Evolutionary conservation across 2,797 vertebrate species (phyloP).

Genomic region (Yasuhikotakia modesta): DNA sequence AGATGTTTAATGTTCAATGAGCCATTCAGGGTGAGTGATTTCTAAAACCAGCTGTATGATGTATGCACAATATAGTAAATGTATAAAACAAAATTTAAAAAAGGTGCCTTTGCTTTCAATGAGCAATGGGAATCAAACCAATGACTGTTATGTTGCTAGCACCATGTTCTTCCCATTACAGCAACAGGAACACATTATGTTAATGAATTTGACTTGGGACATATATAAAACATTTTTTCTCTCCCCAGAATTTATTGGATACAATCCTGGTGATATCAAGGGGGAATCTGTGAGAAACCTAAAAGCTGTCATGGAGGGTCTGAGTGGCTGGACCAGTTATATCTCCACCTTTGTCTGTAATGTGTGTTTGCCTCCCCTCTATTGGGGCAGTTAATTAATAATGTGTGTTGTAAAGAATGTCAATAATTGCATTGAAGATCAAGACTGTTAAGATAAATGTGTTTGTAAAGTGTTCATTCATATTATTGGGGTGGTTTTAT

Average conservation of each 20-base stretch:
- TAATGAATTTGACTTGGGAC: not conserved
- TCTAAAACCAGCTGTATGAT: too few relatives aligned
- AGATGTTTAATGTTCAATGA: slow-evolving; percentile 83
- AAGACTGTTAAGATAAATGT: slow-evolving; percentile 67
- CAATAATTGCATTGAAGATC: slow-evolving; percentile 70
- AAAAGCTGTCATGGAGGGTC: slow-evolving; percentile 27
- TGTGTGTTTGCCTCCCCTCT: slow-evolving; percentile 41
- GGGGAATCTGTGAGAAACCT: not conserved
- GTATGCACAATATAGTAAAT: too few relatives aligned
- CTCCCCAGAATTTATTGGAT: slow-evolving; percentile 3
- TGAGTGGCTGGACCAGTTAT: slow-evolving; percentile 36
- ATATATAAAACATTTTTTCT: not conserved
- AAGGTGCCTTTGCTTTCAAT: too few relatives aligned
- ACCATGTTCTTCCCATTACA: too few relatives aligned
- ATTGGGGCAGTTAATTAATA: slow-evolving; percentile 35
- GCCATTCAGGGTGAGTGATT: slow-evolving; percentile 67
- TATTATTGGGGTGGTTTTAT: slow-evolving; percentile 46
- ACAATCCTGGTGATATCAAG: not conserved
- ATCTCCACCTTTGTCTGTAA: slow-evolving; percentile 45
- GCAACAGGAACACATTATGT: not conserved
- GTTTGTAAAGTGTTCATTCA: slow-evolving; percentile 67
- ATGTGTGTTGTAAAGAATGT: slow-evolving; percentile 51
- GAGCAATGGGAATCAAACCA: not conserved
- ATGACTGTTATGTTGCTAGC: not conserved
- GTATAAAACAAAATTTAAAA: too few relatives aligned